Base-by-base conservation (phyloP, 1,140 invertebrate genomes). In the Tetragnatha versicolor region DNA sequence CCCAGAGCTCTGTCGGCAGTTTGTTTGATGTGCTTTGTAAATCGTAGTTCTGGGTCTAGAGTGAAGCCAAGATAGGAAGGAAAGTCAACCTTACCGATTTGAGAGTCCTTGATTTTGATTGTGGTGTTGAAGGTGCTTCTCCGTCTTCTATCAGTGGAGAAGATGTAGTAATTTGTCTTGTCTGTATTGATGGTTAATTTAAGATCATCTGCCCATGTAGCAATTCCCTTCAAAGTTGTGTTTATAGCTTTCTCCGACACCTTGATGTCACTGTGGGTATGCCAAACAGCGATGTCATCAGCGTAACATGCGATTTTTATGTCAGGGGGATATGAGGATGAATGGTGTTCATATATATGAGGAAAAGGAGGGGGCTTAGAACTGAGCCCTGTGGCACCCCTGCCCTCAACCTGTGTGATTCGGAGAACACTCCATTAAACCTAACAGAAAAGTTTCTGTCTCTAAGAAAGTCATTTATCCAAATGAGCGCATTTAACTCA, bases 151-250 rank as follows among this genome's bases (percentile, higher is more conserved):
- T 70, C 53, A 27, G 3, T 73, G 12, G 39, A 35, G 35, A 37
- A 58, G n/a, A 63, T 63, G 60, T 2, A 39, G 17, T 63, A 39
- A 14, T 63, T 63, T 39, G 27, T 58, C 12, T 63, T 63, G 37
- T 63, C 2, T 39, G 60, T 14, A 3, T 63, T 63, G 60, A 42
- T 37, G n/a, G 31, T 35, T 37, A 35, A 51, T 45, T 31, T 37
- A 53, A 77, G 7, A 63, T 79, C 42, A n/a, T 58, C 12, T 39
- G 60, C 45, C 37, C 47, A 33, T 75, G 22, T 29, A 53, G 27
- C 53, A 39, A 22, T 61, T 31, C 37, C 39, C 61, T 73, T 39
- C 3, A 63, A 17, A 29, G 25, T 66, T 22, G 33, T 14, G 39
- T 47, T 66, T 4, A 66, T 9, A 5, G n/a, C 3, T 20, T 42